Evolutionary conservation across 1,140 invertebrate species (phyloP), one percentile per base, ranked within the genome.

Genomic region (Trichonephila clavipes): DNA sequence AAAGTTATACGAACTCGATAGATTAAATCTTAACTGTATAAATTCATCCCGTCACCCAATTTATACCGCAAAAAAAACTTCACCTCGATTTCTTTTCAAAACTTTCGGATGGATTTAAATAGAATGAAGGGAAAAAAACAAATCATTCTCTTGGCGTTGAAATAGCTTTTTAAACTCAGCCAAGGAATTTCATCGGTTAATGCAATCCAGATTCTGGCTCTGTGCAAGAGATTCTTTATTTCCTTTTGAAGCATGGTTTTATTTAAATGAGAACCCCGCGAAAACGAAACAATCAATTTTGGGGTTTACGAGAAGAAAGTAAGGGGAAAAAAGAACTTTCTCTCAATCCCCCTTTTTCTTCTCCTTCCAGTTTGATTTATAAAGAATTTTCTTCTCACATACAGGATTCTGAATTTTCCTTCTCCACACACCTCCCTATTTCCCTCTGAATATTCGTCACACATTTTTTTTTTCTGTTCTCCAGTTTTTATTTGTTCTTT

Each of bases 271-370:
- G 89, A 34, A 82, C 51, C 72, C 61, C 19, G 58, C 58, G 59
- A 82, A 82, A 90, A 89, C 40, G 89, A 90, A 90, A 90, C 89
- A 90, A 90, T 90, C 89, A 90, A 90, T 90, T 90, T 69, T 28
- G 51, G 64, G 87, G 66, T 88, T 89, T 77, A 59, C 28, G 64
- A 69, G 40, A 77, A 59, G n/a, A 21, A 58, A 24, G 28, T 28
- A 51, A 14, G n/a, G n/a, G 24, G n/a, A 14, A 72, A 89, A 51
- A 18, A 58, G 44, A 72, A 58, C 64, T 51, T 18, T 77, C 69
- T 72, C 69, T n/a, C 85, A 10, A n/a, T 24, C 21, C 82, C 19
- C n/a, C 51, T 24, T 24, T 85, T 85, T 51, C 34, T 72, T 61
- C 28, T 77, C 34, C n/a, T 58, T 77, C 34, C n/a, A 64, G 62